These are phyloP conservation scores for Heliconius eleuchia DNA, from an alignment of 1,140 invertebrate genomes.

Conservation along the genomic window DNA sequence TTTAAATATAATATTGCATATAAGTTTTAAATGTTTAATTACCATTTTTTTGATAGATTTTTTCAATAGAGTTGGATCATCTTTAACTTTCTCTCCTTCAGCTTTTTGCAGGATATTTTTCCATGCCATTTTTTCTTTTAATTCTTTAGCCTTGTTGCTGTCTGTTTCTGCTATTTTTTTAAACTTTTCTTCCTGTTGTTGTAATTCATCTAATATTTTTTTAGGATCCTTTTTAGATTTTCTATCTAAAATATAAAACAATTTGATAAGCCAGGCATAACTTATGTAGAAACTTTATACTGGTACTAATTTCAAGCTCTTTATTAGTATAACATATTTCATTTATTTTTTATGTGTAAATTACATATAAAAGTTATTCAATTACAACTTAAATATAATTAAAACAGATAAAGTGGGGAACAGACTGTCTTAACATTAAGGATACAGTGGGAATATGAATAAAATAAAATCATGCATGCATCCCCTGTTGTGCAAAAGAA, in stretches of 20 bases:
- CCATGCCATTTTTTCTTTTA: conserved; percentile 88
- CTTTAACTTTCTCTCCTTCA: conserved; percentile 91
- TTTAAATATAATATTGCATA: no score
- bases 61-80: conserved; percentile 90
- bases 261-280: background rate
- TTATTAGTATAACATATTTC: no score
- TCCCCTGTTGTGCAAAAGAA: no score
- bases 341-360: no score
- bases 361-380: no score
- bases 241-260: conserved; percentile 51
- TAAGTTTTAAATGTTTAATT: conserved; percentile 20
- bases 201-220: conserved; percentile 86
- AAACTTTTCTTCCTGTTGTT: conserved; percentile 87
- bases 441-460: no score
- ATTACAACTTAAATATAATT: no score
- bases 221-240: conserved; percentile 86
- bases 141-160: conserved; percentile 83
- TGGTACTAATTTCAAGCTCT: background rate
- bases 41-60: conserved; percentile 87
- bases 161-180: conserved; percentile 83
- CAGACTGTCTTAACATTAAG: no score
- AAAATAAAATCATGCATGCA: no score
- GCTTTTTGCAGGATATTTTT: conserved; percentile 88
- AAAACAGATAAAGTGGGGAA: no score
- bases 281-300: background rate